A percentile compares a stretch with the other conserved stretches of the same genome.
Conservation (phyloP, 2,113 vertebrate genomes). For the Catharus minimus region DNA sequence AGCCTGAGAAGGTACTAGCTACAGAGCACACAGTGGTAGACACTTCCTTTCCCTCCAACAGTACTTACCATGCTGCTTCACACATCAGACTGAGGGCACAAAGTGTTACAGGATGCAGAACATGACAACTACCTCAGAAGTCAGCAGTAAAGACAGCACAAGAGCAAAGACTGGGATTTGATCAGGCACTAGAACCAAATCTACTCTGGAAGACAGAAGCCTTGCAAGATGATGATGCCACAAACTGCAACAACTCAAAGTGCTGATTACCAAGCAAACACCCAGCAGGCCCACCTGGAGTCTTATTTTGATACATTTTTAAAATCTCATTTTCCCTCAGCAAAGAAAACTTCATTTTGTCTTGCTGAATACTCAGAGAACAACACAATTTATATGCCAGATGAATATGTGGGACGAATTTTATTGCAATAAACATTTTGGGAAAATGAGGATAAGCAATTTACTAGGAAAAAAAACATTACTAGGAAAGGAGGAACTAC, state of each 20-base stretch:
- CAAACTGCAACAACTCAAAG: background rate
- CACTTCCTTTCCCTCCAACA: background rate
- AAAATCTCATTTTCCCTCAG: background rate
- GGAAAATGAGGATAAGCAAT: background rate
- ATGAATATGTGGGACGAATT: background rate
- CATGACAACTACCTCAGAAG: background rate
- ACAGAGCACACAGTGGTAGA: background rate
- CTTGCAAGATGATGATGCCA: background rate
- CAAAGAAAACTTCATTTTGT: background rate
- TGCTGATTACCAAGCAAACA: background rate
- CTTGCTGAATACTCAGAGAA: background rate
- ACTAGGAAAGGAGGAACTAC: background rate
- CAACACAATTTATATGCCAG: background rate
- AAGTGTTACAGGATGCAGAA: rapidly evolving
- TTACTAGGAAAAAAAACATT: background rate
- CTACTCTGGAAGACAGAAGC: background rate
- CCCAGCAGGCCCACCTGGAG: background rate
- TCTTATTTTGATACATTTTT: too few species aligned
- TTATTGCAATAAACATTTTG: background rate
- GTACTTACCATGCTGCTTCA: background rate
- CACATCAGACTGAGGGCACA: rapidly evolving
- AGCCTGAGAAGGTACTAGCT: background rate
- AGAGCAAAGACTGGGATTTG: rapidly evolving
- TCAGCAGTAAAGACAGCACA: background rate
- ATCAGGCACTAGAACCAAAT: background rate